Base-by-base conservation (phyloP, 2,113 vertebrate species). In the Formicarius rufipectus region DNA sequence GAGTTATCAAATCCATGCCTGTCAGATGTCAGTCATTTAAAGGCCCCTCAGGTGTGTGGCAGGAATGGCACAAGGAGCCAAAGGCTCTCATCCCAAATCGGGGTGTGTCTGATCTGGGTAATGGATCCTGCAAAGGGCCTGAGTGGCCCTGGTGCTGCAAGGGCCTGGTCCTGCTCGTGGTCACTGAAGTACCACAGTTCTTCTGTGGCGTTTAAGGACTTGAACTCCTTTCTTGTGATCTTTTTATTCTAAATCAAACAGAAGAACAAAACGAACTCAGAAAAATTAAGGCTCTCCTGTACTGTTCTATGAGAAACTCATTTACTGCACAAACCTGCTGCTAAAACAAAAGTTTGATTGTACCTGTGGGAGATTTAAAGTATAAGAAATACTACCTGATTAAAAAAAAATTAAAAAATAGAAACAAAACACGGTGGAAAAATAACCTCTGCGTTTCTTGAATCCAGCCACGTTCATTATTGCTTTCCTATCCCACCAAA, bases 1-100 rank as follows among this genome's bases (percentile, higher is more conserved):
- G 95, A 96, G 91, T 91, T 84, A 89, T 95, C 91, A 89, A 74
- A 80, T 77, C 83, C n/a, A 68, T 90, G 89, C 84, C 94, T 97
- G 94, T 92, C 95, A 96, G 89, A 89, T 95, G 96, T 93, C 96
- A 93, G 52, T 97, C 96, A 95, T 90, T 88, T 56, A 75, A 45
- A 47, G 95, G 87, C 69, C 44, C 56, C 87, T 79, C 91, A 89
- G 91, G 90, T 95, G 75, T 69, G 62, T 5, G 82, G 80, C 83
- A 77, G 42, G 89, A 78, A 75, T 81, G 71, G 73, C 80, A 90
- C 23, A 12, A 25, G 0, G 39, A 94, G 95, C 95, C 94, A 95
- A 71, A 53, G 91, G 81, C 83, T 30, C 63, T 90, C 92, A 89
- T 28, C 90, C 67, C 52, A 0, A 31, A 67, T 86, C 89, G 87